phyloP scores from a whole-genome alignment of 2,888 invertebrate genomes.

The Ectemnius cavifrons region DNA sequence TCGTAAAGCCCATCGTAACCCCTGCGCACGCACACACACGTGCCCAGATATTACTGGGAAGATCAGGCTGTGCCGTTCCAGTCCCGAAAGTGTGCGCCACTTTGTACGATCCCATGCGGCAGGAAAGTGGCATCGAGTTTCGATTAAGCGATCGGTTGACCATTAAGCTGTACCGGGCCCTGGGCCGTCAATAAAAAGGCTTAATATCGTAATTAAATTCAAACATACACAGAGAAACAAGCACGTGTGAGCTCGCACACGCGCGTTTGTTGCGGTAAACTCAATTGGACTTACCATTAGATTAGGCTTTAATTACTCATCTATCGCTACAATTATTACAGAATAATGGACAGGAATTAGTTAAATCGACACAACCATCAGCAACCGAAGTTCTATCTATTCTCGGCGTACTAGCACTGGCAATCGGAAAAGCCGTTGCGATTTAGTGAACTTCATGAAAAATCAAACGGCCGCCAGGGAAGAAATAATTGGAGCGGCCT shows the following conservation, averaged over 20 bases:
- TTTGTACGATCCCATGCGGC: neutral
- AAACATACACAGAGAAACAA: neutral
- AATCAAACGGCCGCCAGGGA: too few species aligned
- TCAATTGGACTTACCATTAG: too few species aligned
- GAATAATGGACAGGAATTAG: too few species aligned
- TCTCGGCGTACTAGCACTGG: too few species aligned
- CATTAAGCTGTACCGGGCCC: neutral
- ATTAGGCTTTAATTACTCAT: too few species aligned
- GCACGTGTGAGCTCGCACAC: neutral
- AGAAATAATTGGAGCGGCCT: too few species aligned
- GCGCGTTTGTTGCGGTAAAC: neutral
- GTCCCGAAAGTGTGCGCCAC: neutral
- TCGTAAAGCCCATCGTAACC: neutral
- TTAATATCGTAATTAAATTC: slow-evolving; percentile 18
- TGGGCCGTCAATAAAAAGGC: slow-evolving; percentile 8
- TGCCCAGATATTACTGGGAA: neutral
- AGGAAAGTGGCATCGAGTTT: slow-evolving; percentile 25
- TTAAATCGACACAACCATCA: neutral
- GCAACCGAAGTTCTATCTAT: too few species aligned
- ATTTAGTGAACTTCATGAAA: too few species aligned
- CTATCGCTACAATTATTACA: too few species aligned
- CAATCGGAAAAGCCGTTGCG: too few species aligned
- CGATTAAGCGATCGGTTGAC: slow-evolving; percentile 11
- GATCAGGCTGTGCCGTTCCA: neutral
- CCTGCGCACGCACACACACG: neutral